Evolutionary conservation across 2,113 vertebrate species (phyloP), one percentile per base, ranked within the genome.

Genomic region (Tympanuchus pallidicinctus): DNA sequence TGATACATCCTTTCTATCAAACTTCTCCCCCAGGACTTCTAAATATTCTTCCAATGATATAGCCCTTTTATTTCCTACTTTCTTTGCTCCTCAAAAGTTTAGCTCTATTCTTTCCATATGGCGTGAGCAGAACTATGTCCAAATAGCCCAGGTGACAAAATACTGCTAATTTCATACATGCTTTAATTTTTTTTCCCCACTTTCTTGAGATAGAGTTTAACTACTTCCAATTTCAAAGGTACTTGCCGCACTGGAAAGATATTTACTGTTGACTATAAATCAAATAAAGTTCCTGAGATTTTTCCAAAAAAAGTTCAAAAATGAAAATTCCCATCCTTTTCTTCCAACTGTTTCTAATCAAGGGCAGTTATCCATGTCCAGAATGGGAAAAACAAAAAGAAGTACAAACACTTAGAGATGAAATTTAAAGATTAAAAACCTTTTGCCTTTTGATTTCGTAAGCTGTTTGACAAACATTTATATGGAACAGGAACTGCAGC

Each of bases 261-360:
- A 71, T 64, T 80, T 82, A 36, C 50, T 71, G n/a, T 34, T 48
- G 50, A 38, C 52, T 82, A 78, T 88, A 94, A 88, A 90, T 90
- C 85, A 94, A 94, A 72, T 40, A 87, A 92, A 92, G 48, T 87
- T 64, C n/a, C 57, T 75, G 77, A 79, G 59, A 70, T 76, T 72
- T 50, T 82, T 70, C 36, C 13, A 74, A 80, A 83, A 83, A 42
- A 48, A 34, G 56, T 61, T 96, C 1, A 67, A 67, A 88, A 93
- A 64, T 52, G 17, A 74, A 73, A 86, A 81, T 42, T 92, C 69
- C 47, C 69, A 78, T 67, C 52, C 65, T 94, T 56, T 40, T 71
- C 36, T 78, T 85, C 74, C 92, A 89, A 92, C 86, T 95, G 95
- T 60, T 95, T 93, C 65, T 74, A 87, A 92, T 96, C 93, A 95